Conservation (phyloP, 2,113 vertebrate genomes). For the Rhea americana region DNA sequence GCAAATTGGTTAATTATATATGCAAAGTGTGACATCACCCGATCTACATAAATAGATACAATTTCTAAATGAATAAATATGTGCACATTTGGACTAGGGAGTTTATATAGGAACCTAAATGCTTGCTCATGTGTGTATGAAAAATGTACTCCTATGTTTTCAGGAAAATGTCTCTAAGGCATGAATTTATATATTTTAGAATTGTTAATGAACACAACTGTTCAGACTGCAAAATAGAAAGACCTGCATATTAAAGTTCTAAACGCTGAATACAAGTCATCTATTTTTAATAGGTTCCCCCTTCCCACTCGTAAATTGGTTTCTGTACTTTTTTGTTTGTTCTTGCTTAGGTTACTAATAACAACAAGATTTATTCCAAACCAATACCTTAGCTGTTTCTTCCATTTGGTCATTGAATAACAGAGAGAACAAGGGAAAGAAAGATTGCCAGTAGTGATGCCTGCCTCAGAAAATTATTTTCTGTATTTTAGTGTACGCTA, state of each 20-base stretch:
- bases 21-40: not conserved
- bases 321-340: not conserved
- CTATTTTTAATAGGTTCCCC: not conserved
- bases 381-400: not conserved
- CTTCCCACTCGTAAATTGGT: not conserved
- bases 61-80: not conserved
- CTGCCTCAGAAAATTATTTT: not conserved
- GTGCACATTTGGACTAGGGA: not conserved
- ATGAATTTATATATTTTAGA: not conserved
- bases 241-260: not conserved
- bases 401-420: not conserved
- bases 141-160: not conserved
- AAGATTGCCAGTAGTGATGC: not conserved
- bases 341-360: not conserved
- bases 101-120: not conserved
- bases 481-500: not conserved
- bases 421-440: conserved; percentile 1
- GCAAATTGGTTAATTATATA: not conserved
- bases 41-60: not conserved
- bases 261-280: not conserved
- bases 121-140: not conserved
- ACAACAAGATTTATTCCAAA: not conserved
- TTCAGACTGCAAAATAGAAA: not conserved
- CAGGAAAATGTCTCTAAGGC: not conserved
- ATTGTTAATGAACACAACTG: not conserved